Base-by-base conservation (phyloP, 2,888 invertebrate species). In the Drosophila macrothrix region DNA sequence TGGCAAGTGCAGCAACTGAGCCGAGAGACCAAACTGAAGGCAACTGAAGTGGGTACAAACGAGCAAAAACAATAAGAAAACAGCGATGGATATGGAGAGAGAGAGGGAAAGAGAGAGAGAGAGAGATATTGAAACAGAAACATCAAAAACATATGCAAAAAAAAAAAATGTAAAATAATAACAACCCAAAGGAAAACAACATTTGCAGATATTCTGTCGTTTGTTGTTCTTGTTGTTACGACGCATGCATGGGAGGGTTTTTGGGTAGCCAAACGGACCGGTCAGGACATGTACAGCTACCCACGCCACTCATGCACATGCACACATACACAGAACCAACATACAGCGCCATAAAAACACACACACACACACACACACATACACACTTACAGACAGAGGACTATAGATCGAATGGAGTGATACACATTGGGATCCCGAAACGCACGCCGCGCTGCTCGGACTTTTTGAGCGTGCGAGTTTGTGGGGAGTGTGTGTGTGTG, bases 151-250 rank as follows among this genome's bases (percentile, higher is more conserved):
- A 83, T 78, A 79, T 80, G 82, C 73, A 84, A 88, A 65, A 35
- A 29, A 39, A 33, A 89, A 29, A 35, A 89, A 88, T 88, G 78
- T 76, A 81, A 84, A 87, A 89, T 88, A 90, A 89, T 90, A 88
- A 87, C 88, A 90, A 89, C 90, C 90, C 90, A 87, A 88, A 87
- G 88, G 90, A 89, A 90, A 90, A 88, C 88, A 87, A 88, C 87
- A 84, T 88, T 90, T 89, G 90, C 90, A 89, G 89, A 90, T 76
- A 88, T 83, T 85, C 67, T 14, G 71, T 67, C 65, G 61, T 73
- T 67, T 67, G 62, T 66, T 62, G 66, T 68, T 75, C 46, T 59
- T 37, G 66, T 68, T 75, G 46, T 56, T 37, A 33, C 14, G 7
- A n/a, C 28, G 14, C 28, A 35, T 59, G 31, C 6, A 31, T 29